These are phyloP conservation scores for Heliornis fulica DNA, from an alignment of 2,113 vertebrate genomes.

Conservation along the genomic window DNA sequence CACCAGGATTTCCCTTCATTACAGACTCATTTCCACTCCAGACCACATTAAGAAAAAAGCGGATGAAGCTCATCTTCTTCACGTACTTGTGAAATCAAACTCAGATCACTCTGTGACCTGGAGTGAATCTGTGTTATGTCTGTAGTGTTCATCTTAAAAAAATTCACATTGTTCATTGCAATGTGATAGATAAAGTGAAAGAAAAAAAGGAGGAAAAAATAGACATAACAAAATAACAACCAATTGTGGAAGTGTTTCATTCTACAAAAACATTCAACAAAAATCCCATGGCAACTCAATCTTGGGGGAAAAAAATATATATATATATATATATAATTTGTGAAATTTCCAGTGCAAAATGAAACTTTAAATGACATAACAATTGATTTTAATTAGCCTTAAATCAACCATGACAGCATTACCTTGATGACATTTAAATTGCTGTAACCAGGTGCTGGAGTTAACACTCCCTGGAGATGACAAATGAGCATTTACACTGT, in stretches of 20 bases:
- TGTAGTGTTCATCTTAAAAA: neutral
- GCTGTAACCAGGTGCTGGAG: neutral
- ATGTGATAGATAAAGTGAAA: neutral
- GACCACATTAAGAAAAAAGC: neutral
- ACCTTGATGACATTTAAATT: constrained; percentile 19
- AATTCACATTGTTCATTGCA: neutral
- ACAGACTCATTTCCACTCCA: fast-evolving
- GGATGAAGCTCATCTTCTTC: neutral
- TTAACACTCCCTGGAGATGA: neutral
- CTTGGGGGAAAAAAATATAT: neutral
- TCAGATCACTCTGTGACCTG: neutral
- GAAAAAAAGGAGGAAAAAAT: neutral
- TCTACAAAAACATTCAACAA: neutral
- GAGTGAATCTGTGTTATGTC: neutral
- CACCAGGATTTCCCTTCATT: neutral
- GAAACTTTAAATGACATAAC: neutral
- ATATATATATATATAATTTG: neutral
- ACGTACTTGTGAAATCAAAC: neutral
- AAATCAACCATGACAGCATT: neutral
- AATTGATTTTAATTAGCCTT: neutral
- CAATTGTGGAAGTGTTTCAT: neutral
- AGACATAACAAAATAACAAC: neutral
- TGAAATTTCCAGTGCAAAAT: neutral
- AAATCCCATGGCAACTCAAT: neutral
- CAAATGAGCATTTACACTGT: neutral